Evolutionary conservation across 37 sponge, comb jelly and placozoan species (phyloP), one percentile per base, ranked within the genome.

Genomic region (Spongilla lacustris): DNA sequence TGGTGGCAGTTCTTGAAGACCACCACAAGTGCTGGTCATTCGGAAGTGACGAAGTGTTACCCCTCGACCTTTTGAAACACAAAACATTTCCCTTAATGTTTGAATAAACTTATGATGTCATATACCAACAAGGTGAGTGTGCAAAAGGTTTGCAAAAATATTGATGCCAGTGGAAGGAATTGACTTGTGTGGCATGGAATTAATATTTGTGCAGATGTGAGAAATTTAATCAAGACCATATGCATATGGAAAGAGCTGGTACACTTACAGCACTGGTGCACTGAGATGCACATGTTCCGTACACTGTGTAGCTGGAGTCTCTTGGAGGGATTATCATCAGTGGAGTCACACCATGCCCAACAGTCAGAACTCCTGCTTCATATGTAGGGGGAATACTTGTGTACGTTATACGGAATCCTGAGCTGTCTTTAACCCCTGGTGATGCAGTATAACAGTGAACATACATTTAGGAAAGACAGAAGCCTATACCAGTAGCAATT

Each of bases 361-460:
- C 9, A 19, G 27, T n/a, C 48, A 84, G 48, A 6, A 80, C 58
- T 26, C 85, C 90, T 21, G 85, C 90, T 5, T 67, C 77, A 66
- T 84, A 33, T 22, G 50, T 27, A 6, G 71, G 37, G 11, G 28
- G 3, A 6, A 31, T 73, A 26, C 10, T 26, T 23, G 78, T 74
- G 70, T 89, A 89, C 21, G 48, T 50, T 23, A 89, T 75, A 13
- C 21, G 28, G 2, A 89, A 80, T 17, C 90, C 90, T 84, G 90
- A 89, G 49, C 76, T 84, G 50, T 89, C 90, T 2, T 2, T 21
- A 49, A 83, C 48, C 77, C 83, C 89, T 88, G 88, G 46, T 46
- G 4, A 10, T 46, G 46, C 46, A 46, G 4, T 4, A 4, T 10
- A 10, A 46, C 46, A 46, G 4, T 8, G 8, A 46, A 46, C 8